Percentiles rank a stretch among this genome's conserved stretches.
These are phyloP conservation scores for Dermatemys mawii DNA, from an alignment of 2,113 vertebrate genomes.

Conservation along the genomic window DNA sequence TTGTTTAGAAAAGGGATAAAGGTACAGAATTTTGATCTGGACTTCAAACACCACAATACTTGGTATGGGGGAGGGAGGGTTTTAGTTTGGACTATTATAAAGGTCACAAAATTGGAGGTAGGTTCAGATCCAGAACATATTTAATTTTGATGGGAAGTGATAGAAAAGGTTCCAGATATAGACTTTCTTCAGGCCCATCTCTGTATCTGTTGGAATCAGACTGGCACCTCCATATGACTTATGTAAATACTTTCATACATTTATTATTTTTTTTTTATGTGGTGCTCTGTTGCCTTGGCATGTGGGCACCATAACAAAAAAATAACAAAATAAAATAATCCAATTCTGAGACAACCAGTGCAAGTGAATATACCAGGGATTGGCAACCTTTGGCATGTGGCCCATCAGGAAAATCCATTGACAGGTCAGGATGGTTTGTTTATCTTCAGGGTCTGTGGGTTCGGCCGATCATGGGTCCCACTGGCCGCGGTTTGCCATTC, in stretches of 20 bases:
- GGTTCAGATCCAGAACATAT: background rate
- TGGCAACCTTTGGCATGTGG: too few relatives aligned
- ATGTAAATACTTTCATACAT: background rate
- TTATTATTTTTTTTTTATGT: background rate
- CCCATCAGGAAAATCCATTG: too few relatives aligned
- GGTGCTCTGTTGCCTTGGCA: background rate
- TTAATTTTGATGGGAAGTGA: background rate
- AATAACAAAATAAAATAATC: background rate
- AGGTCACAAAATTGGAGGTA: background rate
- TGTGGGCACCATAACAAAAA: background rate
- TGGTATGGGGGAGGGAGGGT: rapidly evolving
- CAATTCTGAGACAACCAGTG: background rate
- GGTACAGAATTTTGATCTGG: background rate
- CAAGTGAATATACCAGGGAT: background rate
- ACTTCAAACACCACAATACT: background rate
- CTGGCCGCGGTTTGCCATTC: too few relatives aligned
- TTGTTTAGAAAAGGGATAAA: background rate
- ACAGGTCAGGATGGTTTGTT: too few relatives aligned
- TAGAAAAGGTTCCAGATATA: background rate
- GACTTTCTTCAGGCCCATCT: background rate
- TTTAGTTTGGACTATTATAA: background rate
- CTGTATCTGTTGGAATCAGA: background rate
- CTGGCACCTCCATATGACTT: background rate
- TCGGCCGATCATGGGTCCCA: too few relatives aligned
- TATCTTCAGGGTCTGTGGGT: too few relatives aligned